Evolutionary conservation across 2,113 vertebrate genomes (phyloP).

Genomic region (Lampris megalopsis): DNA sequence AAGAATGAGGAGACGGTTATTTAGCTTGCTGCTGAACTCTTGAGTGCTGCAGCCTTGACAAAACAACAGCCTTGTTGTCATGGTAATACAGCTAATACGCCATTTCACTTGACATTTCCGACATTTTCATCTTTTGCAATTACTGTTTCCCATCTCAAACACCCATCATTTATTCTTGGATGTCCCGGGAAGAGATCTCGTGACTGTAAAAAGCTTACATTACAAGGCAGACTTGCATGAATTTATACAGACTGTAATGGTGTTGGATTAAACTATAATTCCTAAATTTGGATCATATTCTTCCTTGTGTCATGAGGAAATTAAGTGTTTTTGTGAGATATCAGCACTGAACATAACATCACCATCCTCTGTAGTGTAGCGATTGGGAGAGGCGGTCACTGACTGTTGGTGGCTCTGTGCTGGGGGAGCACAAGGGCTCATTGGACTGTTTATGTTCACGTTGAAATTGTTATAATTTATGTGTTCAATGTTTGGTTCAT

Average conservation of each 20-base stretch:
- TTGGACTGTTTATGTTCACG: too few relatives aligned
- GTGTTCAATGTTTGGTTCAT: too few relatives aligned
- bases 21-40: conserved; percentile 21
- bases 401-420: too few relatives aligned
- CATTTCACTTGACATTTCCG: conserved; percentile 66
- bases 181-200: conserved; percentile 14
- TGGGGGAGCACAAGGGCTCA: too few relatives aligned
- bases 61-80: conserved; percentile 66
- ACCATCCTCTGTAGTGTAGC: too few relatives aligned
- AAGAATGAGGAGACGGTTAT: conserved; percentile 14
- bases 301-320: too few relatives aligned
- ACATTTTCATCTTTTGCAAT: conserved; percentile 58
- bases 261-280: too few relatives aligned
- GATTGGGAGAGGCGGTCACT: too few relatives aligned
- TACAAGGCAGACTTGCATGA: not conserved
- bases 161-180: conserved; percentile 34
- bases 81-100: conserved; percentile 62
- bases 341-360: too few relatives aligned
- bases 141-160: conserved; percentile 51
- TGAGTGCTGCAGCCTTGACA: conserved; percentile 43
- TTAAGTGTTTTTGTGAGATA: too few relatives aligned
- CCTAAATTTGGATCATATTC: too few relatives aligned
- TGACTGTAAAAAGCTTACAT: conserved; percentile 23
- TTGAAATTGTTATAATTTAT: too few relatives aligned
- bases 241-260: not conserved